Evolutionary conservation across 2,113 vertebrate species (phyloP).

Genomic region (Ramphastos sulfuratus): DNA sequence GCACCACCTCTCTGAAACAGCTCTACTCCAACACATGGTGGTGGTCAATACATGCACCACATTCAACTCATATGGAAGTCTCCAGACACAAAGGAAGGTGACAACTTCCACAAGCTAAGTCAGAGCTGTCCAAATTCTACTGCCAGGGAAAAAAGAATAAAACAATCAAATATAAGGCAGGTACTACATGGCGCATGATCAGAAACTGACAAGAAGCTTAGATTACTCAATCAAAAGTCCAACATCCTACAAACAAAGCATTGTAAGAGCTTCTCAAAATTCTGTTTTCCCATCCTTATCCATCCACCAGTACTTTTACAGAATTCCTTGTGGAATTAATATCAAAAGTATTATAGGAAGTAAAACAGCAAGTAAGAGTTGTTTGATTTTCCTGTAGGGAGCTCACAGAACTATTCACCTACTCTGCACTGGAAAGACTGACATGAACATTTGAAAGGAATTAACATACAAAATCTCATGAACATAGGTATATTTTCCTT

Average conservation of each 20-base stretch:
- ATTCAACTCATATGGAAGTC: not conserved
- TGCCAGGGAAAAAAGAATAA: not conserved
- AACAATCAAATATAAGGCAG: not conserved
- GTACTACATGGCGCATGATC: not conserved
- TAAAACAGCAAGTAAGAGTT: not conserved
- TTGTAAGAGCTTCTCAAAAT: not conserved
- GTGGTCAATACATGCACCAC: fast-evolving
- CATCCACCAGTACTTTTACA: not conserved
- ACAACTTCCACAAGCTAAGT: not conserved
- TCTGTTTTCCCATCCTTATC: not conserved
- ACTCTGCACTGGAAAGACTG: not conserved
- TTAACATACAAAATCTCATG: not conserved
- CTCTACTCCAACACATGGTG: not conserved
- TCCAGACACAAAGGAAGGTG: not conserved
- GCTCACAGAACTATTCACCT: not conserved
- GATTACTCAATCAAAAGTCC: not conserved
- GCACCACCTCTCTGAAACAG: not conserved
- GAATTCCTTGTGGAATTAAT: not conserved
- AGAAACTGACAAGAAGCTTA: not conserved
- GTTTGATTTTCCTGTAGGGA: not conserved
- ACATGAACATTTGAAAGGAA: not conserved
- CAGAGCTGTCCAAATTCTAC: not conserved
- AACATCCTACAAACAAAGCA: not conserved
- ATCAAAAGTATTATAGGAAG: not conserved
- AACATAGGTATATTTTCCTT: not conserved